Evolutionary conservation across 2,113 vertebrate species (phyloP).

Genomic region (Chiloscyllium plagiosum): DNA sequence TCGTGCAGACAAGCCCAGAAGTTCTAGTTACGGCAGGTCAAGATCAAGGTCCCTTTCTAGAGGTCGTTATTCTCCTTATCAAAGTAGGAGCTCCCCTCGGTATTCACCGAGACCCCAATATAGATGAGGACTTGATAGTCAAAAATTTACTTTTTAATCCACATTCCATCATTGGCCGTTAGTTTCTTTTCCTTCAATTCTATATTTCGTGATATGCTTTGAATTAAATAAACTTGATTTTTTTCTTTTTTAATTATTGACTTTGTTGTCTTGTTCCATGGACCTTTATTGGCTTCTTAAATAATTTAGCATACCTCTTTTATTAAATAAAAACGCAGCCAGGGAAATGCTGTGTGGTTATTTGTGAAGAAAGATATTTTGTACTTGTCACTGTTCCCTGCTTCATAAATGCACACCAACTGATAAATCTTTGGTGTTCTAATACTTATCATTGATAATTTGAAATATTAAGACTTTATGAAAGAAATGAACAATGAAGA

Average conservation of each 20-base stretch:
- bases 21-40: conserved; percentile 71
- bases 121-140: conserved; percentile 36
- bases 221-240: conserved; percentile 34
- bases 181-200: conserved; percentile 24
- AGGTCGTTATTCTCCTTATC: conserved; percentile 77
- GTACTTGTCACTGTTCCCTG: not conserved
- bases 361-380: not conserved
- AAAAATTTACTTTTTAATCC: conserved; percentile 30
- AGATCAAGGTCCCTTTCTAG: conserved; percentile 81
- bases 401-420: not conserved
- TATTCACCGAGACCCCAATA: conserved; percentile 54
- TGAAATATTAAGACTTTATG: not conserved
- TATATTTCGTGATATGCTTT: conserved; percentile 33
- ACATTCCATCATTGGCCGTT: conserved; percentile 33
- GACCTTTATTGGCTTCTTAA: not conserved
- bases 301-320: not conserved
- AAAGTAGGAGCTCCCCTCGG: conserved; percentile 75
- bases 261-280: not conserved
- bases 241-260: conserved; percentile 22
- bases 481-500: not conserved
- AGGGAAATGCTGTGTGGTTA: conserved; percentile 16
- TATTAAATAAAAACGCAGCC: conserved; percentile 26
- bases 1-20: conserved; percentile 65
- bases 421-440: not conserved
- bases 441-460: not conserved